Percentiles rank a stretch among this genome's conserved stretches.
Evolutionary conservation across 2,888 invertebrate species (phyloP).

Genomic region (Agrochola litura): DNA sequence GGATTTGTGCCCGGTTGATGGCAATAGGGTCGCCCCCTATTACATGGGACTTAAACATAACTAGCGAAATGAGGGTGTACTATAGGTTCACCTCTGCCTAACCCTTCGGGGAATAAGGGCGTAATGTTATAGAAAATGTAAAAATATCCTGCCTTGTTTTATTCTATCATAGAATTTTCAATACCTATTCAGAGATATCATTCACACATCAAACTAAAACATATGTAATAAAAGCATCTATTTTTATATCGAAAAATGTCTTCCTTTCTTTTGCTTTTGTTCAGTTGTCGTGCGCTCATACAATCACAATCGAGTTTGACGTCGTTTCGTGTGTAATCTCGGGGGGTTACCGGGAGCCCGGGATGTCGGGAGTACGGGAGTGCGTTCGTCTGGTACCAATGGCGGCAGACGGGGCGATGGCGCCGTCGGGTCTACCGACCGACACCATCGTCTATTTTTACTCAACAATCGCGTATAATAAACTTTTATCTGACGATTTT

Average conservation of each 20-base stretch:
- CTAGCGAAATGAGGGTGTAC: too few species aligned
- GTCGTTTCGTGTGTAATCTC: constrained; percentile 72
- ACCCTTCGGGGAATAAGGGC: too few species aligned
- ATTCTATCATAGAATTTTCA: neutral
- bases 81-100: too few species aligned
- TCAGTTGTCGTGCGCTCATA: constrained; percentile 42
- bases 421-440: constrained; percentile 84
- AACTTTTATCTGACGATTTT: constrained; percentile 59
- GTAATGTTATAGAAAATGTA: neutral
- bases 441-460: constrained; percentile 73
- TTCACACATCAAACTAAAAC: constrained; percentile 16
- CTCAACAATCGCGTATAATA: constrained; percentile 68
- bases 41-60: too few species aligned
- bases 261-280: constrained; percentile 33
- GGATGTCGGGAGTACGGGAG: constrained; percentile 53
- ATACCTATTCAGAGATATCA: constrained; percentile 4
- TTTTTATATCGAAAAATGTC: constrained; percentile 25
- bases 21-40: too few species aligned
- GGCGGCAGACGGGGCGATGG: constrained; percentile 68
- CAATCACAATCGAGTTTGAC: constrained; percentile 71
- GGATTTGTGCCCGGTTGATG: too few species aligned
- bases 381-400: constrained; percentile 68
- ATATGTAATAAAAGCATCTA: constrained; percentile 20
- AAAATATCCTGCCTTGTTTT: constrained; percentile 7
- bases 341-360: constrained; percentile 68